Evolutionary conservation across 1,140 invertebrate genomes (phyloP).

Genomic region (Drosophila simulans): DNA sequence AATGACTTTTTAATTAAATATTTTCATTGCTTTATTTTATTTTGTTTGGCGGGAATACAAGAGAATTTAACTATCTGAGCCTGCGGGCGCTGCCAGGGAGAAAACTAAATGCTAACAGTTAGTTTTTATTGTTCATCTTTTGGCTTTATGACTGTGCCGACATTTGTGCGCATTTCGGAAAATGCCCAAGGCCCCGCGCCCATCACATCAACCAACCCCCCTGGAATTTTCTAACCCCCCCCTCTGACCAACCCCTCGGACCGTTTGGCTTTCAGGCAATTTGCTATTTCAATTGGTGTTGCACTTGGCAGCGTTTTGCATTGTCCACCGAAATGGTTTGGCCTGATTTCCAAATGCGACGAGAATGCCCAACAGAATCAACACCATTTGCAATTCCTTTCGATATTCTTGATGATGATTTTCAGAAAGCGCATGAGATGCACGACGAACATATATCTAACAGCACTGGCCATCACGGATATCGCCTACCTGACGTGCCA

Average conservation of each 20-base stretch:
- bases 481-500: slow-evolving; percentile 89
- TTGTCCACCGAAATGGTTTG: slow-evolving; percentile 36
- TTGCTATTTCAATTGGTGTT: slow-evolving; percentile 71
- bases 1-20: slow-evolving; percentile 17
- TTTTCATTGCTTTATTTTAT: neutral
- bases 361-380: neutral
- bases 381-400: slow-evolving; percentile 39
- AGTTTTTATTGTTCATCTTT: slow-evolving; percentile 69
- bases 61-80: slow-evolving; percentile 13
- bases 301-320: slow-evolving; percentile 56
- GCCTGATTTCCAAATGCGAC: slow-evolving; percentile 48
- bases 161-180: slow-evolving; percentile 51
- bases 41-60: slow-evolving; percentile 3
- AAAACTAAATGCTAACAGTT: slow-evolving; percentile 65
- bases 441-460: slow-evolving; percentile 91
- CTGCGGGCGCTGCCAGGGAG: slow-evolving; percentile 10
- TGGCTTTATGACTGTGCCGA: slow-evolving; percentile 65
- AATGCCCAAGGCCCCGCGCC: slow-evolving; percentile 34
- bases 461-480: slow-evolving; percentile 90
- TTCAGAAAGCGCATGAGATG: slow-evolving; percentile 88
- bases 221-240: neutral
- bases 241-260: too few species aligned
- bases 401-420: slow-evolving; percentile 49
- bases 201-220: neutral
- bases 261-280: slow-evolving; percentile 42